These are phyloP conservation scores for Hypomesus transpacificus DNA, from an alignment of 2,113 vertebrate species.

Conservation along the genomic window DNA sequence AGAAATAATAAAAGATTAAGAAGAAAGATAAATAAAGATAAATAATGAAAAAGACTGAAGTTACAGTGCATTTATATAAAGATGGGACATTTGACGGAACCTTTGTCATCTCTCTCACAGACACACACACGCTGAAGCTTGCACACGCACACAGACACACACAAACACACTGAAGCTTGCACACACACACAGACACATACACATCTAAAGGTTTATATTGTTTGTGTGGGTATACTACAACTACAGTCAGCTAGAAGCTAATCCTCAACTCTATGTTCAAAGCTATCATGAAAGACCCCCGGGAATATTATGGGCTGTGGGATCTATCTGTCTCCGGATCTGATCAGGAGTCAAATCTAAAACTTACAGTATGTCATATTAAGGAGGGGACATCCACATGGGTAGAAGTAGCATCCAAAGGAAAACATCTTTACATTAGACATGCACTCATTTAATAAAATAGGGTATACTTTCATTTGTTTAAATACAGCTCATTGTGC, in stretches of 20 bases:
- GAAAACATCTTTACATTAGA: no score
- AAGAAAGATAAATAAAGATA: not conserved
- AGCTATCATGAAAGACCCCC: slow-evolving; percentile 45
- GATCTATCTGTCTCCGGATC: not conserved
- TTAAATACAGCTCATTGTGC: no score
- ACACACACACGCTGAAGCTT: not conserved
- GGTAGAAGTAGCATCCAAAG: no score
- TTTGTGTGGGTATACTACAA: slow-evolving; percentile 25
- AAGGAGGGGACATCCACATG: no score
- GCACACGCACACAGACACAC: not conserved
- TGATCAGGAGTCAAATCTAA: not conserved
- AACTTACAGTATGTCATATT: no score
- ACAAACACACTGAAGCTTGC: not conserved
- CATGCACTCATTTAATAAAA: no score
- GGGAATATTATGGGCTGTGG: slow-evolving; percentile 39
- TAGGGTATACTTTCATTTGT: no score
- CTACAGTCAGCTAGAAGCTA: slow-evolving; percentile 20
- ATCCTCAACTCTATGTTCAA: slow-evolving; percentile 46
- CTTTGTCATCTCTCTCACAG: not conserved
- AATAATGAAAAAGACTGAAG: not conserved
- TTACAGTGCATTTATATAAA: no score
- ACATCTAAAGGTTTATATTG: not conserved
- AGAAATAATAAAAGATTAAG: not conserved
- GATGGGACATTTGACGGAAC: no score
- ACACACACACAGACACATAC: not conserved